Evolutionary conservation across 2,888 invertebrate genomes (phyloP), one percentile per base, ranked within the genome.

Genomic region (Ganaspis brasiliensis): DNA sequence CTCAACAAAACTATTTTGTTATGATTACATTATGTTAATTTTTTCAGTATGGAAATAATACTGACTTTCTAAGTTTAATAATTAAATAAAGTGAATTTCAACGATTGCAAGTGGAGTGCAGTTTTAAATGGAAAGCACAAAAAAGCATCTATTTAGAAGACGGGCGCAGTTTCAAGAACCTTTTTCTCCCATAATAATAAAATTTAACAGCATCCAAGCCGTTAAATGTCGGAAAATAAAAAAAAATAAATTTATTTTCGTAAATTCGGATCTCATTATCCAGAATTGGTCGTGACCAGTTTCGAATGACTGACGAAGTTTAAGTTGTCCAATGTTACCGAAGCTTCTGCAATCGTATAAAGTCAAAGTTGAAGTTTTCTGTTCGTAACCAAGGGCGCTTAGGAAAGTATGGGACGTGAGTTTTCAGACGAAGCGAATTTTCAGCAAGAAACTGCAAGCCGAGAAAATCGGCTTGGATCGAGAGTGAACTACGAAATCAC

Each of bases 341-440:
- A 49, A 49, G 16, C n/a, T 49, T 49, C 16, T 16, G 9, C 52
- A 8, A 19, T 52, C 52, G 19, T 19, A 52, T 19, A 19, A 52
- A 40, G 40, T 40, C 40, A 40, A 40, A 52, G 19, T 19, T 8
- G 6, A 19, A 19, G 9, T 8, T 19, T 52, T 19, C 9, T 19
- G 16, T 52, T 19, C 9, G 9, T 2, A 9, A 1, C 14, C 45
- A 9, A 5, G n/a, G 49, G n/a, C n/a, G n/a, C n/a, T 31, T 31
- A 45, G 79, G 76, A 84, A 85, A 84, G 85, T 85, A 85, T 77
- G 80, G 80, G 73, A 72, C 75, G 77, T 72, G 81, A 81, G 81
- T 85, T 80, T 72, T 63, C 74, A 75, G 81, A 83, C 73, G 78
- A 80, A 78, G 78, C 73, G 79, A 84, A 81, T 83, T 81, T 81